Evolutionary conservation across 2,113 vertebrate species (phyloP).

Genomic region (Enhydra lutris): DNA sequence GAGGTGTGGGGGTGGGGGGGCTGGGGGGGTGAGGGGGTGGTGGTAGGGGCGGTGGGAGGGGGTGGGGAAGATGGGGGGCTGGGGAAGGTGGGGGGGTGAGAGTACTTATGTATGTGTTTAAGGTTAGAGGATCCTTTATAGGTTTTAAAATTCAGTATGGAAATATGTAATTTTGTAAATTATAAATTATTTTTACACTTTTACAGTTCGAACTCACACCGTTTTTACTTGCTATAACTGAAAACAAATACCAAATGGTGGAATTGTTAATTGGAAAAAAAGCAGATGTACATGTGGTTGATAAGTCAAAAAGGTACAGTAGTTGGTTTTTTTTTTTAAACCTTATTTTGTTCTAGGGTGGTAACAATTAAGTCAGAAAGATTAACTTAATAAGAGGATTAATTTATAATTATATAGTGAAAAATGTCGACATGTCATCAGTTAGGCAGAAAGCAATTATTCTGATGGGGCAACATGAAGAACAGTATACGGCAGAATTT

Average conservation of each 20-base stretch:
- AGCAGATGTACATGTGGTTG: constrained; percentile 83
- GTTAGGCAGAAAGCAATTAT: background rate
- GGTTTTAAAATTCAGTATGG: background rate
- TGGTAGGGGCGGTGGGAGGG: no score
- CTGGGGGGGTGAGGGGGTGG: no score
- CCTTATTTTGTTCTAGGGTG: background rate
- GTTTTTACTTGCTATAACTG: constrained; percentile 85
- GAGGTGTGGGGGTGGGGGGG: no score
- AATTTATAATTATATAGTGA: background rate
- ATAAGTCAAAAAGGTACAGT: constrained; percentile 80
- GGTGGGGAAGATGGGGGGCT: no score
- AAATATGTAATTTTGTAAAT: background rate
- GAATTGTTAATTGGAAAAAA: constrained; percentile 88
- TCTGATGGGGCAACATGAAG: background rate
- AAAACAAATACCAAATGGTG: constrained; percentile 87
- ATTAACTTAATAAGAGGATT: background rate
- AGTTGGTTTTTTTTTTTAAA: background rate
- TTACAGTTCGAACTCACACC: constrained; percentile 90
- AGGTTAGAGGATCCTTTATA: background rate
- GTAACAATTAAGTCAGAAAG: background rate
- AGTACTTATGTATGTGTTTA: background rate
- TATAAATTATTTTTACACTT: background rate
- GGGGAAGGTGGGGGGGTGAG: no score
- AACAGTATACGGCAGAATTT: background rate
- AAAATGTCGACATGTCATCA: background rate